Evolutionary conservation across 2,113 vertebrate species (phyloP).

Genomic region (Nycticebus coucang): DNA sequence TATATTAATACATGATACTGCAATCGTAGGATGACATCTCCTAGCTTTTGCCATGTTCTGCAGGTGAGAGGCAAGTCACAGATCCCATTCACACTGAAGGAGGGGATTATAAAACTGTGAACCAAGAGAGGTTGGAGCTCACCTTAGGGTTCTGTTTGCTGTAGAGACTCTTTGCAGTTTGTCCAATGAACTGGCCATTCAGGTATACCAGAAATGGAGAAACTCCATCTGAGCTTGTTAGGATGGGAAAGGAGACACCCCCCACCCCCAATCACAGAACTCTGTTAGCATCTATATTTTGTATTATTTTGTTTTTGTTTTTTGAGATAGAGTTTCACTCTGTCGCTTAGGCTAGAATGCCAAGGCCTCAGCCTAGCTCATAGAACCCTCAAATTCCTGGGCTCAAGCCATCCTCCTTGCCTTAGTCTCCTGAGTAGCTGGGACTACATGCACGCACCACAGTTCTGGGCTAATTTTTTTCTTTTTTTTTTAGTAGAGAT

Average conservation of each 20-base stretch:
- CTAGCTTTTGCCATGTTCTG: not conserved
- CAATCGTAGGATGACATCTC: not conserved
- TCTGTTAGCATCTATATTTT: not conserved
- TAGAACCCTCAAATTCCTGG: no score
- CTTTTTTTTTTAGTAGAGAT: no score
- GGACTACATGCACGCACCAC: no score
- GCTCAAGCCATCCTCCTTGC: no score
- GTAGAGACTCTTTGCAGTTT: not conserved
- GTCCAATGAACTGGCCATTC: not conserved
- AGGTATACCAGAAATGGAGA: not conserved
- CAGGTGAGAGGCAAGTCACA: not conserved
- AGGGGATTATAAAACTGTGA: not conserved
- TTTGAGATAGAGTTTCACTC: no score
- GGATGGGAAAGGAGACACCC: not conserved
- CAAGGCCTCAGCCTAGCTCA: no score
- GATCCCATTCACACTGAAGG: not conserved
- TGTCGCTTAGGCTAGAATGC: no score
- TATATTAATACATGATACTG: not conserved
- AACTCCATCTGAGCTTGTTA: not conserved
- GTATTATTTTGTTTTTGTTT: no score
- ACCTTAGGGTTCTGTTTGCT: not conserved
- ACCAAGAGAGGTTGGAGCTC: not conserved
- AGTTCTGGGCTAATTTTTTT: no score
- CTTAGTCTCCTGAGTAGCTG: no score
- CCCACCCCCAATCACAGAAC: not conserved